Evolutionary conservation across 2,113 vertebrate genomes (phyloP).

Genomic region (Aythya baeri): DNA sequence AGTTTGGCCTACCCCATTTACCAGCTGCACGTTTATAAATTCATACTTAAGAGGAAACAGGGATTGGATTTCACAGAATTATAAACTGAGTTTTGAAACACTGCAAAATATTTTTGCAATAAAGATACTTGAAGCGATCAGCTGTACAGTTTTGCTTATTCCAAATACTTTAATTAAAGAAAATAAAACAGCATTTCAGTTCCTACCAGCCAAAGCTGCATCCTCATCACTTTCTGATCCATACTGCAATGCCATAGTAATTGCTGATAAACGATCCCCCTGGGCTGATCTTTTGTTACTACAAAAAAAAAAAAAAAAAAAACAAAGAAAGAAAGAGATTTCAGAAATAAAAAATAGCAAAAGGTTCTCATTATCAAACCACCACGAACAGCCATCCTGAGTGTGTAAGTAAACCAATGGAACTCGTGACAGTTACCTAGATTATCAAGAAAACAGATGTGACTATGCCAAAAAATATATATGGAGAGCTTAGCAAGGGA

Average conservation of each 20-base stretch:
- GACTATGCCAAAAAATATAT: not conserved
- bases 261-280: constrained; percentile 93
- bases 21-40: not conserved
- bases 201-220: constrained; percentile 90
- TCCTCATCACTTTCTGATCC: constrained; percentile 98
- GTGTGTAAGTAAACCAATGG: not conserved
- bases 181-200: not conserved
- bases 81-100: not conserved
- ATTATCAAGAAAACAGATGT: not conserved
- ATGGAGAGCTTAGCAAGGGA: not conserved
- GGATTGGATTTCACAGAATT: not conserved
- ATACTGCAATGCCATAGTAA: constrained; percentile 97
- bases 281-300: constrained; percentile 95
- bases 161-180: not conserved
- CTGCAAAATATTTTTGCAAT: not conserved
- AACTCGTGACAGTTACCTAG: not conserved
- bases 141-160: not conserved
- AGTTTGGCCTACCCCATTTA: not conserved
- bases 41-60: not conserved
- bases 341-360: not conserved
- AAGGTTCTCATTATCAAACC: not conserved
- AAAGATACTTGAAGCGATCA: not conserved
- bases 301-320: constrained; percentile 12
- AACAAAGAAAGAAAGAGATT: not conserved
- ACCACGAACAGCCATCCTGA: not conserved